A percentile compares a stretch with the other conserved stretches of the same genome.
Conservation (phyloP, 2,888 invertebrate species). For the Sarcophaga subvicina region DNA sequence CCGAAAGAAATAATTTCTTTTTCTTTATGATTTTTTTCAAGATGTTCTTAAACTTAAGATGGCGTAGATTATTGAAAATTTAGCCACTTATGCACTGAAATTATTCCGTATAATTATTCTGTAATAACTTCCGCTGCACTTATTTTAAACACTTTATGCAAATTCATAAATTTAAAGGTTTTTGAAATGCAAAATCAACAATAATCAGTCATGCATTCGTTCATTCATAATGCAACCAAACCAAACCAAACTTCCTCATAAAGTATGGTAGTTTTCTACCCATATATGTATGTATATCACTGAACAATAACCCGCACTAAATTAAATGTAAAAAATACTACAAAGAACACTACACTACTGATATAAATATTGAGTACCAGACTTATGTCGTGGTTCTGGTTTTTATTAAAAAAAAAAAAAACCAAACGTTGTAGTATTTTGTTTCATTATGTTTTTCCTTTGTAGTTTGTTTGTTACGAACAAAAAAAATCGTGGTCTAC, state of each 20-base stretch:
- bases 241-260: constrained; percentile 50
- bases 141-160: constrained; percentile 22
- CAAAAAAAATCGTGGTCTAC: constrained; percentile 62
- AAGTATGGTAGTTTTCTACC: constrained; percentile 1
- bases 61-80: too few relatives aligned
- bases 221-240: constrained; percentile 22
- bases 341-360: constrained; percentile 42
- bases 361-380: constrained; percentile 54
- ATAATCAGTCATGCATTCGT: neutral
- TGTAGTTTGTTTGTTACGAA: constrained; percentile 30
- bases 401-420: neutral
- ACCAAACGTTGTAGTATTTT: too few relatives aligned
- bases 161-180: constrained; percentile 22
- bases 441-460: neutral
- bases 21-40: neutral
- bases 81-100: too few relatives aligned
- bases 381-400: constrained; percentile 60
- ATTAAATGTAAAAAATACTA: constrained; percentile 24
- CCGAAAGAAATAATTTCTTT: neutral
- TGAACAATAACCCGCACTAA: constrained; percentile 48
- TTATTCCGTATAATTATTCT: neutral
- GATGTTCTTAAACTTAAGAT: too few relatives aligned
- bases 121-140: constrained; percentile 46
- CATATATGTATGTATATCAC: too few relatives aligned
- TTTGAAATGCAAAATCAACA: neutral